Percentiles rank a stretch among this genome's conserved stretches.
phyloP scores from a whole-genome alignment of 2,797 vertebrate genomes.

The Spinus pinus region DNA sequence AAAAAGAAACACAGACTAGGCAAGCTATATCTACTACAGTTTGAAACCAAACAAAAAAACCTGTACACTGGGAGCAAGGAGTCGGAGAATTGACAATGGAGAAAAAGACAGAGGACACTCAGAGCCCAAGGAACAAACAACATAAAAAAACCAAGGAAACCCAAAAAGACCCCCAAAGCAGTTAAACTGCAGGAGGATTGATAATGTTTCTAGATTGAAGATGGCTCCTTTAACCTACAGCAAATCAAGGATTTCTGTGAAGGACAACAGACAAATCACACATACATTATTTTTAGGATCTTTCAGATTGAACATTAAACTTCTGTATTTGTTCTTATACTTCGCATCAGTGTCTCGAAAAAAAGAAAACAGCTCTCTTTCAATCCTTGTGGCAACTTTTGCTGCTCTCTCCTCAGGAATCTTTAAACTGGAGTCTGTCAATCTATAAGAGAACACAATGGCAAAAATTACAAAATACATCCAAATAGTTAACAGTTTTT shows the following conservation, averaged over 20 bases:
- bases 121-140: background rate
- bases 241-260: background rate
- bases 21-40: background rate
- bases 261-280: constrained; percentile 4
- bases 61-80: background rate
- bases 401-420: constrained; percentile 88
- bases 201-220: background rate
- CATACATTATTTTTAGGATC: constrained; percentile 97
- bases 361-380: constrained; percentile 93
- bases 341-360: constrained; percentile 97
- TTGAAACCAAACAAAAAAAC: background rate
- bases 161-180: background rate
- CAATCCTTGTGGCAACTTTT: constrained; percentile 92
- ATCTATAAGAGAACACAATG: constrained; percentile 69
- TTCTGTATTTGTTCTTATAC: constrained; percentile 99
- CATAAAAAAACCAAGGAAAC: background rate
- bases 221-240: background rate
- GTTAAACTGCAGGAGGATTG: background rate
- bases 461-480: background rate
- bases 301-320: constrained; percentile 98
- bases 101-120: background rate
- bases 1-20: background rate
- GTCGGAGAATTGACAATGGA: background rate
- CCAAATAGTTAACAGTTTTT: background rate
- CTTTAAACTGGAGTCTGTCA: constrained; percentile 90